Percentiles rank a stretch among this genome's conserved stretches.
These are phyloP conservation scores for Anseranas semipalmata DNA, from an alignment of 2,113 vertebrate species.

Conservation along the genomic window DNA sequence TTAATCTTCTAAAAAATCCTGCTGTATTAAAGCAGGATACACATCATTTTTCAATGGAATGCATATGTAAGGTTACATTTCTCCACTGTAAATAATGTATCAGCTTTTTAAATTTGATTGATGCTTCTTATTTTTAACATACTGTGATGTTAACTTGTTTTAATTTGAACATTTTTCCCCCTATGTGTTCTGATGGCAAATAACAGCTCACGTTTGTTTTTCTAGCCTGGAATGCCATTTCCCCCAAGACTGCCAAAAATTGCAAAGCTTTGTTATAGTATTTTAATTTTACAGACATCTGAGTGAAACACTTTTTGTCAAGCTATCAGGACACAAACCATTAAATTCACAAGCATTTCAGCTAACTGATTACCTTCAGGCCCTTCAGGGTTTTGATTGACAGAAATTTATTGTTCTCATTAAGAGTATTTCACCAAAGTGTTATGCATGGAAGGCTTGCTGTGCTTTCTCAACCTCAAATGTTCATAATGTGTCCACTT, in stretches of 20 bases:
- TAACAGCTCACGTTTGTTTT: slow-evolving; percentile 26
- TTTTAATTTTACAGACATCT: slow-evolving; percentile 50
- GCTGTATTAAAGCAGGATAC: background rate
- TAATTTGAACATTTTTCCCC: background rate
- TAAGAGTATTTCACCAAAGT: background rate
- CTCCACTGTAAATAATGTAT: background rate
- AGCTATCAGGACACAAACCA: slow-evolving; percentile 33
- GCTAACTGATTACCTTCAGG: slow-evolving; percentile 52
- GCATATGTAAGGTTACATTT: background rate
- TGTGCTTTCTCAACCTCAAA: background rate
- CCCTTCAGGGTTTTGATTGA: slow-evolving; percentile 34
- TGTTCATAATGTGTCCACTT: background rate
- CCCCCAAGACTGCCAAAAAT: slow-evolving; percentile 33
- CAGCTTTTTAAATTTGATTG: slow-evolving; percentile 7
- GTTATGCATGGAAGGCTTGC: background rate
- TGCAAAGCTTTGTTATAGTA: slow-evolving; percentile 24
- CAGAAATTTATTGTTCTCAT: slow-evolving; percentile 37
- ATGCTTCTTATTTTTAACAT: slow-evolving; percentile 54
- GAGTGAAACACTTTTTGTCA: slow-evolving; percentile 54
- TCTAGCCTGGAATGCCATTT: slow-evolving; percentile 29
- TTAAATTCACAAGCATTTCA: slow-evolving; percentile 8
- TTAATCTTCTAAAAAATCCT: background rate
- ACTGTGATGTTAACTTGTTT: slow-evolving; percentile 32
- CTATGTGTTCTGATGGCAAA: background rate
- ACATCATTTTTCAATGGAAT: background rate